Conservation (phyloP, 2,797 vertebrate species). For the Acrossocheilus fasciatus region DNA sequence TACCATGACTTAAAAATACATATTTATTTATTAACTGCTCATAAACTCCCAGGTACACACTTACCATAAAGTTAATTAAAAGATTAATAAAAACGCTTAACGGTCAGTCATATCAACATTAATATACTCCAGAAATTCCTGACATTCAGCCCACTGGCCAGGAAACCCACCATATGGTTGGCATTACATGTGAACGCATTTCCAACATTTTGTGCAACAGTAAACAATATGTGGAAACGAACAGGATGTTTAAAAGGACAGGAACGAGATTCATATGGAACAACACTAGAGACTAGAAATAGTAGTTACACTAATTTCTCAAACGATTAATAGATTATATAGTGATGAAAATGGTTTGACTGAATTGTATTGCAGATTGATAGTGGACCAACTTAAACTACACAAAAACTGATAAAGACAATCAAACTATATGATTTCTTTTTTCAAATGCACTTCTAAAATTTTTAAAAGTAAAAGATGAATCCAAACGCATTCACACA, state of each 20-base stretch:
- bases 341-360: not conserved
- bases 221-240: constrained; percentile 70
- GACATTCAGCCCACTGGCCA: constrained; percentile 58
- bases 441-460: constrained; percentile 63
- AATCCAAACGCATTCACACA: not conserved
- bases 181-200: constrained; percentile 65
- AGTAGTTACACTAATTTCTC: not conserved
- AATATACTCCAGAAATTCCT: constrained; percentile 65
- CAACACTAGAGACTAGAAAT: not conserved
- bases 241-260: constrained; percentile 61
- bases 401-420: not conserved
- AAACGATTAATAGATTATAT: not conserved
- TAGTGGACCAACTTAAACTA: not conserved
- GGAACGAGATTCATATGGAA: not conserved
- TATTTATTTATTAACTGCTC: constrained; percentile 8
- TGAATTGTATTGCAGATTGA: not conserved
- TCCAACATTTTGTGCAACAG: constrained; percentile 62
- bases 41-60: too few species aligned
- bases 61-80: not conserved
- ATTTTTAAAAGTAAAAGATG: constrained; percentile 70
- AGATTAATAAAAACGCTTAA: not conserved
- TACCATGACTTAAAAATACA: not conserved
- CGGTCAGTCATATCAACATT: not conserved
- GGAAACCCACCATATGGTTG: constrained; percentile 66
- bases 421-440: not conserved